A percentile compares a stretch with the other conserved stretches of the same genome.
phyloP scores from a whole-genome alignment of 2,797 vertebrate genomes.

The Chaunax sp. region DNA sequence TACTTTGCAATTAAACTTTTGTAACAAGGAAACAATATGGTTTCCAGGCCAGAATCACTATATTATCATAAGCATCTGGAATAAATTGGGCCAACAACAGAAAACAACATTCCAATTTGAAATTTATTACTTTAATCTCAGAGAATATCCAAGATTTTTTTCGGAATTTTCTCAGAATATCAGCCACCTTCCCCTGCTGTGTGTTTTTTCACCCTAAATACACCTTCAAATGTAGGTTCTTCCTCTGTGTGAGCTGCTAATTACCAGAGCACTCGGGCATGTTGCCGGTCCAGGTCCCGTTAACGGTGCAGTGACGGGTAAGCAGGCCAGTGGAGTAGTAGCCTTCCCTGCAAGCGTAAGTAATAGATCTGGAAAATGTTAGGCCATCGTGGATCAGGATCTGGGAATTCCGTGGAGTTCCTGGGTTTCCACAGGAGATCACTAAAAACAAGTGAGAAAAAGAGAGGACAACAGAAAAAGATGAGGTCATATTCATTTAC shows the following conservation, averaged over 20 bases:
- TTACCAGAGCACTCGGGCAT: conserved; percentile 95
- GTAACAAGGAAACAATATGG: too few relatives aligned
- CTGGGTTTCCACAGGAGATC: conserved; percentile 96
- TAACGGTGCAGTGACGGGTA: conserved; percentile 96
- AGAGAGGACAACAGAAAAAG: background rate
- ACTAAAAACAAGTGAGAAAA: conserved; percentile 77
- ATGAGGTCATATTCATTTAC: conserved; percentile 8
- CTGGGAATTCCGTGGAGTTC: conserved; percentile 91
- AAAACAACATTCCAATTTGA: too few relatives aligned
- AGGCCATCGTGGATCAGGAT: conserved; percentile 93
- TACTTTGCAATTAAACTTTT: too few relatives aligned
- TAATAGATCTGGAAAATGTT: conserved; percentile 93
- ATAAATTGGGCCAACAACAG: too few relatives aligned
- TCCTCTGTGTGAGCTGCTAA: conserved; percentile 6
- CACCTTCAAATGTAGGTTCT: background rate
- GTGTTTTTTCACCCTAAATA: too few relatives aligned
- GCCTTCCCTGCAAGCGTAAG: conserved; percentile 94
- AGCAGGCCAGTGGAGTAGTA: conserved; percentile 94
- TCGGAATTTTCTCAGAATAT: too few relatives aligned
- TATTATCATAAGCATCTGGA: too few relatives aligned
- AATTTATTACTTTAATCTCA: too few relatives aligned
- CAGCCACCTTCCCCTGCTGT: too few relatives aligned
- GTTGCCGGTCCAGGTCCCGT: conserved; percentile 96
- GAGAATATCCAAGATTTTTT: too few relatives aligned
- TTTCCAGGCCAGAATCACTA: too few relatives aligned